Base-by-base conservation (phyloP, 2,797 vertebrate species). In the Phrynocephalus vlangalii region DNA sequence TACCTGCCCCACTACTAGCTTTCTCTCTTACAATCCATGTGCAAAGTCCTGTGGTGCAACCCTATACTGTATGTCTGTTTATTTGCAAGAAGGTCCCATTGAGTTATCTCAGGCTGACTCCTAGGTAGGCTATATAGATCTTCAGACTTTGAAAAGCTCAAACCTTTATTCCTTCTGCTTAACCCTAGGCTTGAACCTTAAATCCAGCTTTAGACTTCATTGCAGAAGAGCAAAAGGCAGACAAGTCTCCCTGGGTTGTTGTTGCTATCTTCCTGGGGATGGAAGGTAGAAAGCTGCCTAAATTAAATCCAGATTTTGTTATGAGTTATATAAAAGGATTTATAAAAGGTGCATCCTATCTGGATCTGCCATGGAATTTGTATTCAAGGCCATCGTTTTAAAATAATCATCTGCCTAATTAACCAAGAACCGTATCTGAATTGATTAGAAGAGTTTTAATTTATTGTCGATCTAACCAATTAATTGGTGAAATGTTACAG, bases 381-480 rank as follows among this genome's bases (percentile, higher is more conserved):
- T 50, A 66, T 63, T 44, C 22, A 60, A 71, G 70, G 3, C 30
- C 7, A 68, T 33, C 50, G 22, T 87, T 60, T 48, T 20, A 18
- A 63, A 83, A 87, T 30, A 78, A 87, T 77, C 71, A 52, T 68
- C 50, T 68, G 9, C 28, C 67, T 18, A 38, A 28, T 87, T 78
- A 78, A 83, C 82, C 63, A 44, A 83, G 73, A 77, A 60, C 16
- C 56, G 72, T 30, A 9, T 60, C 30, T 83, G 52, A 78, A 78
- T 83, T 87, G 73, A 83, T 56, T 67, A 70, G 56, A 81, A 15
- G 26, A 5, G 70, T 48, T 80, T 30, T n/a, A 68, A 70, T 78
- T 48, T 38, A 60, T 87, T 79, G 44, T 56, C 77, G 56, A 76
- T 83, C 16, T 83, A 78, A 56, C n/a, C 72, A 82, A 86, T 81